Evolutionary conservation across 2,797 vertebrate species (phyloP).

Genomic region (Anas bahamensis): DNA sequence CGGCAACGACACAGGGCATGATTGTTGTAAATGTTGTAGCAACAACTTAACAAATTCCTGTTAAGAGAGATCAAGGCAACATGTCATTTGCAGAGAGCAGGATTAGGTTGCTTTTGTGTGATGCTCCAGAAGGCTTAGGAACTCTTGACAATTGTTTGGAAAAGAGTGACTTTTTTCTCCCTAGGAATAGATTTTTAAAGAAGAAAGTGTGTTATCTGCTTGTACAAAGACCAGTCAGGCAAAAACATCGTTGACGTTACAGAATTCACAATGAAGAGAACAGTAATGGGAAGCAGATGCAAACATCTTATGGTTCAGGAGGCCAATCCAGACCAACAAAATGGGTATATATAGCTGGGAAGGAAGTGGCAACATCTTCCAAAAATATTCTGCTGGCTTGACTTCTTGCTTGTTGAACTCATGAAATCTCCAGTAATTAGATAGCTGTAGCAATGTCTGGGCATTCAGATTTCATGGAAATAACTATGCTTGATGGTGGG

Average conservation of each 20-base stretch:
- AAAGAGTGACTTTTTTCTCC: not conserved
- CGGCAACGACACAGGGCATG: conserved; percentile 3
- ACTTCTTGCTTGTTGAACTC: not conserved
- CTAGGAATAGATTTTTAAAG: not conserved
- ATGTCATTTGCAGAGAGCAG: conserved; percentile 2
- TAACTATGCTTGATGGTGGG: not conserved
- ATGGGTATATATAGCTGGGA: not conserved
- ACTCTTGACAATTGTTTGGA: conserved; percentile 46
- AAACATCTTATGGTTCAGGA: not conserved
- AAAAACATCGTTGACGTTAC: not conserved
- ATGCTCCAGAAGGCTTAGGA: conserved; percentile 56
- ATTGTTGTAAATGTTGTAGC: conserved; percentile 17
- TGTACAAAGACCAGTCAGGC: not conserved
- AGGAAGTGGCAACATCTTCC: not conserved
- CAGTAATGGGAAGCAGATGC: not conserved
- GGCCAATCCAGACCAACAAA: not conserved
- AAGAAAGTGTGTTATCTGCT: not conserved
- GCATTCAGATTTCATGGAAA: not conserved
- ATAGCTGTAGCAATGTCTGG: not conserved
- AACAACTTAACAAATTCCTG: conserved; percentile 44
- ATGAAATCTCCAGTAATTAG: not conserved
- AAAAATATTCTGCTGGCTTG: not conserved
- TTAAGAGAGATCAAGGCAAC: not conserved
- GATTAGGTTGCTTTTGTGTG: conserved; percentile 48
- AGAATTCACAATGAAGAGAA: not conserved